These are phyloP conservation scores for Lasius platythorax DNA, from an alignment of 2,888 invertebrate genomes.

Conservation along the genomic window DNA sequence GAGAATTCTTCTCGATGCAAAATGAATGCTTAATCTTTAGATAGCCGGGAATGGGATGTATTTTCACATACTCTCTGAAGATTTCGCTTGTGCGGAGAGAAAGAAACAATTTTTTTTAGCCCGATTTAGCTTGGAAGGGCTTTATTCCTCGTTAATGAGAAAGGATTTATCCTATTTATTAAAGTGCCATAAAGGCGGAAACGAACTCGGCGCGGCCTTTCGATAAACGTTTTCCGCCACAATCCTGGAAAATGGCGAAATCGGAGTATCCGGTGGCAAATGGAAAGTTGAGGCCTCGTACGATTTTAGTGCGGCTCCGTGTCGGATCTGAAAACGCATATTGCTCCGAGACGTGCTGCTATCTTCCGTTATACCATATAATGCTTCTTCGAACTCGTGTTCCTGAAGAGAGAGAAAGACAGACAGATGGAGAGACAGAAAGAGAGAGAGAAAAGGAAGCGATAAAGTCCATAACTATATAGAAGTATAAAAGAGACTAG, in stretches of 20 bases:
- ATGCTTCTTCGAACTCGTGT: conserved; percentile 79
- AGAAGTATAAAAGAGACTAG: conserved; percentile 7
- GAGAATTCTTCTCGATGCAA: conserved; percentile 14
- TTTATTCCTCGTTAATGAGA: conserved; percentile 15
- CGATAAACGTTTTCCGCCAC: conserved; percentile 58
- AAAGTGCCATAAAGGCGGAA: conserved; percentile 55
- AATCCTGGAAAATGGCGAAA: conserved; percentile 67
- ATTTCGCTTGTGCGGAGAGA: neutral
- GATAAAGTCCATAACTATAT: conserved; percentile 67
- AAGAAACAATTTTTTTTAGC: neutral
- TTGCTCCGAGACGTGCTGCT: conserved; percentile 65
- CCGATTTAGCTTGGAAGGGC: neutral
- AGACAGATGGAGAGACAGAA: neutral
- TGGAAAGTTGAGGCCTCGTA: conserved; percentile 83
- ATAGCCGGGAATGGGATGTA: neutral
- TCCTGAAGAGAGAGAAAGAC: conserved; percentile 66
- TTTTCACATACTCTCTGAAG: neutral
- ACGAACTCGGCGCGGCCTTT: conserved; percentile 48
- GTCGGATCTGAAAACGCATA: conserved; percentile 69
- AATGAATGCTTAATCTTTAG: neutral
- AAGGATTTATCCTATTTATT: conserved; percentile 52
- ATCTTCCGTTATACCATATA: conserved; percentile 62
- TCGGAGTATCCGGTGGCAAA: conserved; percentile 71
- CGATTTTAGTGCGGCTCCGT: conserved; percentile 81
- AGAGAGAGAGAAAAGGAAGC: conserved; percentile 60